phyloP scores from a whole-genome alignment of 2,888 invertebrate species.

The Ligdia adustata region DNA sequence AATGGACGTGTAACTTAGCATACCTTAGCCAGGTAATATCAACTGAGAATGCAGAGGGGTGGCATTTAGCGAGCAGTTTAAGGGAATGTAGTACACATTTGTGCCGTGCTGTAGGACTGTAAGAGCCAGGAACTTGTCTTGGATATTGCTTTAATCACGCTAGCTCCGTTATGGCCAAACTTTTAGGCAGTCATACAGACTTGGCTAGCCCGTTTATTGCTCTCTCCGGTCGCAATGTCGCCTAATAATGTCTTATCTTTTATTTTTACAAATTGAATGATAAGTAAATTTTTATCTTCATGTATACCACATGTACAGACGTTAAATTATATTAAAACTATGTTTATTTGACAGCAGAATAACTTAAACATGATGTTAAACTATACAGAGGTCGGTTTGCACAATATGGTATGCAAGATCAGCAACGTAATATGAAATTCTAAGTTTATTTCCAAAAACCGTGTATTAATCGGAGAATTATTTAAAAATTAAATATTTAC shows the following conservation, averaged over 20 bases:
- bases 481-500: too few species aligned
- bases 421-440: too few species aligned
- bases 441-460: too few species aligned
- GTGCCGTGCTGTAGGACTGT: conserved; percentile 42
- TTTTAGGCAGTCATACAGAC: conserved; percentile 49
- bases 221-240: conserved; percentile 45
- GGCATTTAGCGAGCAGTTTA: conserved; percentile 10
- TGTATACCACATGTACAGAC: too few species aligned
- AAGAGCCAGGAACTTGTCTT: conserved; percentile 56
- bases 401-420: too few species aligned
- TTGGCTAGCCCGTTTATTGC: conserved; percentile 55
- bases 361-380: too few species aligned
- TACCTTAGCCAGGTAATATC: conserved; percentile 7
- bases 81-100: conserved; percentile 51
- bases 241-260: conserved; percentile 46
- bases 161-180: conserved; percentile 66
- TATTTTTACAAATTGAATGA: conserved; percentile 37
- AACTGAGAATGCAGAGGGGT: conserved; percentile 1
- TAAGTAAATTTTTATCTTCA: too few species aligned
- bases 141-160: conserved; percentile 70
- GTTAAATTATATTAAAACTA: too few species aligned
- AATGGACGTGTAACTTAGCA: too few species aligned
- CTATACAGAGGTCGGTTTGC: too few species aligned
- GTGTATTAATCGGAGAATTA: too few species aligned
- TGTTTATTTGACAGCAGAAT: too few species aligned